Evolutionary conservation across 2,113 vertebrate species (phyloP).

Genomic region (Malurus elegans): DNA sequence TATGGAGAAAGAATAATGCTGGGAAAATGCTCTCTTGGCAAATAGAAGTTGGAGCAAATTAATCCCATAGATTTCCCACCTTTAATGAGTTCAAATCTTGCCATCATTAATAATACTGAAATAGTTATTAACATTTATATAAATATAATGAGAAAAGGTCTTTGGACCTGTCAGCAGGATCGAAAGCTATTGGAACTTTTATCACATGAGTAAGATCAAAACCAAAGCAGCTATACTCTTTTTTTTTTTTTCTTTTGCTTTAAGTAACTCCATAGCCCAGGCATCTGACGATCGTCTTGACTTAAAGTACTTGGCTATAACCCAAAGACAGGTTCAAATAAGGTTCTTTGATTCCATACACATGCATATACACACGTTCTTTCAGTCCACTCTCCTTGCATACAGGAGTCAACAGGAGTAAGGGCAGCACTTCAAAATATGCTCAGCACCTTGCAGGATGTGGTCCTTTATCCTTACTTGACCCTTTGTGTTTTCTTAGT

Average conservation of each 20-base stretch:
- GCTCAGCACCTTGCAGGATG: background rate
- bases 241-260: background rate
- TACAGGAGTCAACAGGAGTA: background rate
- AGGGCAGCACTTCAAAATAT: background rate
- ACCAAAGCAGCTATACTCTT: constrained; percentile 17
- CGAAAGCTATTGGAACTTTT: constrained; percentile 26
- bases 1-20: constrained; percentile 55
- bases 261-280: constrained; percentile 37
- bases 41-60: constrained; percentile 38
- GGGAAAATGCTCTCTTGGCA: constrained; percentile 62
- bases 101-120: constrained; percentile 26
- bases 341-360: constrained; percentile 41
- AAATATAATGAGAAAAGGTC: constrained; percentile 42
- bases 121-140: constrained; percentile 31
- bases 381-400: background rate
- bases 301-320: constrained; percentile 44
- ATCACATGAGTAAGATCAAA: constrained; percentile 67
- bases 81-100: constrained; percentile 58
- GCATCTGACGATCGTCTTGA: constrained; percentile 46
- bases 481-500: background rate
- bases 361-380: constrained; percentile 11
- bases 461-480: constrained; percentile 14
- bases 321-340: constrained; percentile 47
- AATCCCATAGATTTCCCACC: constrained; percentile 55
- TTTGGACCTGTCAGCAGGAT: constrained; percentile 13